phyloP scores from a whole-genome alignment of 2,113 vertebrate species.

The Oreamnos americanus region DNA sequence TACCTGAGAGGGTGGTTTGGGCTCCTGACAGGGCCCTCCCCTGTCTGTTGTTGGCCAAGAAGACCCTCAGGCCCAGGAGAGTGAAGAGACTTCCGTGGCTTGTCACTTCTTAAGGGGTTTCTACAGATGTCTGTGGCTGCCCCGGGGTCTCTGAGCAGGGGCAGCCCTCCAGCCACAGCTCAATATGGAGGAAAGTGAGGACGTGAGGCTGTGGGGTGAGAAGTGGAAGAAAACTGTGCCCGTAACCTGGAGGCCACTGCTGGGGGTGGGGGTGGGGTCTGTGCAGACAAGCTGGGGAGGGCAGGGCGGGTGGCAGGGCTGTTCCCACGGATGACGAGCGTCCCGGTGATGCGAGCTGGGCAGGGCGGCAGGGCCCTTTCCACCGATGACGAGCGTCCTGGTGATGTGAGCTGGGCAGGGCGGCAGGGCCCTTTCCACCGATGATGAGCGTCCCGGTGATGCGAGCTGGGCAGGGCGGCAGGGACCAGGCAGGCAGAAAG shows the following conservation, averaged over 20 bases:
- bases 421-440: fast-evolving
- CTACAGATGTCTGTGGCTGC: too few relatives aligned
- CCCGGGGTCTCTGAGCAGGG: background rate
- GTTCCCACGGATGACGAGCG: fast-evolving
- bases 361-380: fast-evolving
- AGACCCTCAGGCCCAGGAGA: background rate
- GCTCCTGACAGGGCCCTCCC: fast-evolving
- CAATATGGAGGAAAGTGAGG: fast-evolving
- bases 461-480: fast-evolving
- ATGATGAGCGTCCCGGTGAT: fast-evolving
- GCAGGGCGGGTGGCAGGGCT: fast-evolving
- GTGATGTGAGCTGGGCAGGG: too few relatives aligned
- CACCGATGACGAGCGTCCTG: fast-evolving
- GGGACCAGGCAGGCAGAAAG: background rate
- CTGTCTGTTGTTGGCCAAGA: background rate
- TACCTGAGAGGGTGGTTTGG: fast-evolving
- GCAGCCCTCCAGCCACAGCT: background rate
- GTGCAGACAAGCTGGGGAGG: too few relatives aligned
- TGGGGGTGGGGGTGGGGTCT: fast-evolving
- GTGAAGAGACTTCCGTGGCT: background rate
- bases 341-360: fast-evolving
- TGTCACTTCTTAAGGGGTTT: background rate
- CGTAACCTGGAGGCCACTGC: fast-evolving
- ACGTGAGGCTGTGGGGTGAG: fast-evolving
- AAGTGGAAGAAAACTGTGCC: background rate